phyloP scores from a whole-genome alignment of 2,797 vertebrate genomes.

The Aplochiton taeniatus region DNA sequence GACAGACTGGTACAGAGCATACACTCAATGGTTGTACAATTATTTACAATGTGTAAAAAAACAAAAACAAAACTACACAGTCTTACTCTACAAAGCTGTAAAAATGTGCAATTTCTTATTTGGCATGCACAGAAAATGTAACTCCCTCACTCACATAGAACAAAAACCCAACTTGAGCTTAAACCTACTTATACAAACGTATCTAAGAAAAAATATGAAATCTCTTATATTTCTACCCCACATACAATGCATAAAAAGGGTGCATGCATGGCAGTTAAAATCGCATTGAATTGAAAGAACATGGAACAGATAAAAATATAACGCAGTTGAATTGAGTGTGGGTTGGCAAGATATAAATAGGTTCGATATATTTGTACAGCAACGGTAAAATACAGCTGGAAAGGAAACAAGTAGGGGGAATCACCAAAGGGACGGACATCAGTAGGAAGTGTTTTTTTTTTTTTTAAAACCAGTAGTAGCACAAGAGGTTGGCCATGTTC shows the following conservation, averaged over 20 bases:
- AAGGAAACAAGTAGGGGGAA: constrained; percentile 49
- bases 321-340: constrained; percentile 73
- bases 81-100: constrained; percentile 85
- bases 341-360: constrained; percentile 64
- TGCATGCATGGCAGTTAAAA: constrained; percentile 87
- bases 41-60: constrained; percentile 93
- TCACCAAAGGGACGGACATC: constrained; percentile 66
- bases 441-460: neutral
- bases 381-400: constrained; percentile 65
- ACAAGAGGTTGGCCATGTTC: too few species aligned
- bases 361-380: constrained; percentile 68
- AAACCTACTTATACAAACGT: constrained; percentile 76
- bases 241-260: constrained; percentile 80
- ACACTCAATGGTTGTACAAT: constrained; percentile 86
- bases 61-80: constrained; percentile 77
- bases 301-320: constrained; percentile 59
- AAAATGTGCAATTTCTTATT: constrained; percentile 87
- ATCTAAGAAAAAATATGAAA: constrained; percentile 71
- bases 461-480: neutral
- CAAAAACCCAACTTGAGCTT: constrained; percentile 60
- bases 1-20: constrained; percentile 84
- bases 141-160: constrained; percentile 57
- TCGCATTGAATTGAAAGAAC: constrained; percentile 68
- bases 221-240: constrained; percentile 79
- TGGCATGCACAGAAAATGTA: constrained; percentile 85